phyloP scores from a whole-genome alignment of 2,888 invertebrate species.

The Dynastes maya region DNA sequence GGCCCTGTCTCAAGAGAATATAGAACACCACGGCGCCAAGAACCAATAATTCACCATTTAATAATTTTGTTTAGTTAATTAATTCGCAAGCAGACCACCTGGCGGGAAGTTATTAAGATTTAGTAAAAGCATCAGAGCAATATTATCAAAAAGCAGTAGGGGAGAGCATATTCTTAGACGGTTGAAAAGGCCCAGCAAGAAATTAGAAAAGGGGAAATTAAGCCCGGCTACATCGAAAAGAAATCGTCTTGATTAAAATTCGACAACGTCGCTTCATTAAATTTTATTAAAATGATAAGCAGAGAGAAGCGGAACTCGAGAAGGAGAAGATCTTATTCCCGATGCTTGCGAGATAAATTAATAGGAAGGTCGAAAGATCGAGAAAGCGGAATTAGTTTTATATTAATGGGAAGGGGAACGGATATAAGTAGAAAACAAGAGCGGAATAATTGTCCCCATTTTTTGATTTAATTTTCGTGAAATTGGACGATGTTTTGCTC shows the following conservation, averaged over 20 bases:
- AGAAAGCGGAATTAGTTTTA: too few relatives aligned
- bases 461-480: too few relatives aligned
- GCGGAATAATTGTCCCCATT: too few relatives aligned
- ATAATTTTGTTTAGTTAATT: constrained; percentile 28
- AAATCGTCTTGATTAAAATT: constrained; percentile 13
- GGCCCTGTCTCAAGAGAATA: not conserved
- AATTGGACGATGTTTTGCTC: too few relatives aligned
- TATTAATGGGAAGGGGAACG: too few relatives aligned
- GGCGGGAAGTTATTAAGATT: constrained; percentile 3
- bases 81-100: constrained; percentile 1
- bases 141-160: not conserved
- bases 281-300: not conserved
- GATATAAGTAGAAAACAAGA: too few relatives aligned
- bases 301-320: not conserved
- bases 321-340: too few relatives aligned
- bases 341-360: too few relatives aligned
- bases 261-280: constrained; percentile 11
- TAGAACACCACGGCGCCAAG: not conserved
- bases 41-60: constrained; percentile 4
- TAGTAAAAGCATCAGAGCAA: not conserved
- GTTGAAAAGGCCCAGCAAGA: too few relatives aligned
- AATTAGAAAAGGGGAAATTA: constrained; percentile 1
- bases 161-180: not conserved
- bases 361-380: too few relatives aligned
- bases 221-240: not conserved